A percentile compares a stretch with the other conserved stretches of the same genome.
These are phyloP conservation scores for Tinea semifulvella DNA, from an alignment of 2,888 invertebrate species.

Conservation along the genomic window DNA sequence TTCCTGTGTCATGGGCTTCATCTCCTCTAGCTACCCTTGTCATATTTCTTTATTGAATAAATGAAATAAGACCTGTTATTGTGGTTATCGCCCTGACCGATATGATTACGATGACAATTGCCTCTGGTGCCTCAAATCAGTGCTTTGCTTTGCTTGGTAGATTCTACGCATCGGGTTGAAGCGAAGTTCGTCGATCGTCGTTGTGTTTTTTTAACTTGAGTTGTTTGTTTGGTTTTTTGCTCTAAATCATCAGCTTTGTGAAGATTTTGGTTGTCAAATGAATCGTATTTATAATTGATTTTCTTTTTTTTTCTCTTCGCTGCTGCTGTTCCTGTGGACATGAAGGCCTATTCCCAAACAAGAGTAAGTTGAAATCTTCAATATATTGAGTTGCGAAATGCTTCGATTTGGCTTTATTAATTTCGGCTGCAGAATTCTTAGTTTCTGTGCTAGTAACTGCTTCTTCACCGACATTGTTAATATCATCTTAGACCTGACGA, in stretches of 20 bases:
- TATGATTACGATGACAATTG: no score
- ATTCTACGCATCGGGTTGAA: neutral
- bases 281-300: neutral
- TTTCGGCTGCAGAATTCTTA: neutral
- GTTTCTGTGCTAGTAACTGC: neutral
- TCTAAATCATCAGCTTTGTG: no score
- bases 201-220: neutral
- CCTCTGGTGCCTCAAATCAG: neutral
- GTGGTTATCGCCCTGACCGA: no score
- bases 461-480: neutral
- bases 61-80: no score
- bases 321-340: conserved; percentile 43
- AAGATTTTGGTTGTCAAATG: neutral
- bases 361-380: conserved; percentile 64
- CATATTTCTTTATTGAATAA: no score
- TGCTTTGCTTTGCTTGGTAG: neutral
- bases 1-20: no score
- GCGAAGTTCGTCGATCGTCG: neutral
- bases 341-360: conserved; percentile 73
- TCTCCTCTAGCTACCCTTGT: no score
- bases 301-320: conserved; percentile 42
- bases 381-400: neutral
- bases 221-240: no score
- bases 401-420: neutral
- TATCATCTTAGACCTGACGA: neutral